Base-by-base conservation (phyloP, 2,888 invertebrate genomes). In the Creontiades dilutus region DNA sequence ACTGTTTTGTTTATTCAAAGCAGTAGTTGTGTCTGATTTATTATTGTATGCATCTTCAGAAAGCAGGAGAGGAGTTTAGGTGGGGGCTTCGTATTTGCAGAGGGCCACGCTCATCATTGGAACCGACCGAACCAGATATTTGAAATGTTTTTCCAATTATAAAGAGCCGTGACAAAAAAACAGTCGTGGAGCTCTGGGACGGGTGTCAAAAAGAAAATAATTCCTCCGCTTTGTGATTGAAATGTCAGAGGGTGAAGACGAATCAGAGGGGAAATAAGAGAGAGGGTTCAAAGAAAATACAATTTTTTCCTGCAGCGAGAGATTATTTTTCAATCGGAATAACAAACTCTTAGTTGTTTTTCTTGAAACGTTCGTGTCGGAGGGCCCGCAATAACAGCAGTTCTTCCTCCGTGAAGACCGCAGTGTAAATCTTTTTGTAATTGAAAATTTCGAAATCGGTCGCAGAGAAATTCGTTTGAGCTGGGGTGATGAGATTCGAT, bases 241-340 rank as follows among this genome's bases (percentile, higher is more conserved):
- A 82, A 52, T 82, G 52, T 82, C 82, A 23, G 82, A 48, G 52
- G 55, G 46, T 16, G 81, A 48, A 16, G 48, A 23, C n/a, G n/a
- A 47, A 11, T 37, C 37, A 46, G 46, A 46, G 82, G 85, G 57
- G n/a, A 57, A 61, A 23, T 55, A 61, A 57, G 52, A 14, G 48
- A 14, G 27, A 52, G 48, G 48, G 82, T 23, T 52, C 82, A 82
- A 82, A 82, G 82, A 82, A 85, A 85, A 23, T 28, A 85, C 76
- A 48, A n/a, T 86, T 86, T 88, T 89, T 89, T 81, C 57, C 7
- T 7, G 19, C 47, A 13, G 37, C 46, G 13, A 47, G 89, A 89
- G 89, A 89, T 89, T 89, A 89, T 89, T 89, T 89, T 89, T 81
- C 89, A 89, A 89, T 89, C 81, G 81, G 86, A 86, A 86, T 86